These are phyloP conservation scores for Meta bourneti DNA, from an alignment of 2,888 invertebrate genomes.

Conservation along the genomic window DNA sequence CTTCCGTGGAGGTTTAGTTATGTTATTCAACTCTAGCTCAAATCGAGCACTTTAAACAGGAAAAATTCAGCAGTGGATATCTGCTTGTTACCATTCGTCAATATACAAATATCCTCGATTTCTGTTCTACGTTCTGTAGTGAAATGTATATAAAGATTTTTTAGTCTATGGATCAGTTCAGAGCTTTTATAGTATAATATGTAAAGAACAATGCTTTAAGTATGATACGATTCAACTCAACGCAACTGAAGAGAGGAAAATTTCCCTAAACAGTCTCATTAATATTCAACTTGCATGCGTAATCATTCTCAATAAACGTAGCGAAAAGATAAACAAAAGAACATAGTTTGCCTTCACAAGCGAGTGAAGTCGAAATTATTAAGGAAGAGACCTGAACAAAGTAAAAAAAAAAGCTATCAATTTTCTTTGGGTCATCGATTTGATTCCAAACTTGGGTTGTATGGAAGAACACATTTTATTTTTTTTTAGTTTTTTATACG, in stretches of 20 bases:
- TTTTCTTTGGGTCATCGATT: background rate
- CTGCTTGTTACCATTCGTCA: too few species aligned
- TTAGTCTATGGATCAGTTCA: too few species aligned
- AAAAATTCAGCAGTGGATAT: too few species aligned
- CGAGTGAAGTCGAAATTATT: background rate
- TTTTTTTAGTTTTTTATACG: background rate
- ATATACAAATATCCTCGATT: too few species aligned
- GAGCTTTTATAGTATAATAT: too few species aligned
- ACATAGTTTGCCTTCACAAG: background rate
- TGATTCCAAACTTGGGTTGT: background rate
- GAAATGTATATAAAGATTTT: too few species aligned
- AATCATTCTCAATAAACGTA: background rate
- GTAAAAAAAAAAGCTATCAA: background rate
- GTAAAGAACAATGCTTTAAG: too few species aligned
- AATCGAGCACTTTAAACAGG: too few species aligned
- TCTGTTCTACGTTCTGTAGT: too few species aligned
- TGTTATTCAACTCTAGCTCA: too few species aligned
- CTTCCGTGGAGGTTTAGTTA: too few species aligned
- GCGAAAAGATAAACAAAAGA: background rate
- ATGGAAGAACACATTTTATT: background rate
- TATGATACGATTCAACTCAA: background rate
- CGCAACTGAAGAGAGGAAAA: background rate
- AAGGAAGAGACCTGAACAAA: background rate
- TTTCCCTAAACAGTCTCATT: background rate
- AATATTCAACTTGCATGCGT: background rate